Base-by-base conservation (phyloP, 2,888 invertebrate species). In the Ormyrus pomaceus region DNA sequence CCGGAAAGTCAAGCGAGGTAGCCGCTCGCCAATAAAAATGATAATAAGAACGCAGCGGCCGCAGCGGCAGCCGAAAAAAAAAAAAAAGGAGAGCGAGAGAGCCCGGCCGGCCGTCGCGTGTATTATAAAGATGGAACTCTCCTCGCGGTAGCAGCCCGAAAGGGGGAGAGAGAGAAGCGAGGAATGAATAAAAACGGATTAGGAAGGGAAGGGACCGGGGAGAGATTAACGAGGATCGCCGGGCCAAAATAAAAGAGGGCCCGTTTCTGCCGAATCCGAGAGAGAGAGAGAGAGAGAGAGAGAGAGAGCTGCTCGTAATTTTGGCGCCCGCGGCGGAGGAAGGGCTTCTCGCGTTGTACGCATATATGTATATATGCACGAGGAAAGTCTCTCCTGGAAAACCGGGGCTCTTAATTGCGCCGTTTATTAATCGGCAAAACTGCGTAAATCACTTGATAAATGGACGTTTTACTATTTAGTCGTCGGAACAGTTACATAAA, bases 191-290 rank as follows among this genome's bases (percentile, higher is more conserved):
- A 34, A 34, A 34, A 45, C 45, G 55, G 6, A 55, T 55, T 56
- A 69, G 66, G n/a, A 71, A 13, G 50, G 11, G 58, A 48, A 10
- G 11, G 48, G 48, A 9, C 5, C 6, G 50, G 4, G 64, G 55
- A 58, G 66, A 80, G 80, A 80, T 80, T 80, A 80, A 80, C 77
- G 77, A 77, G 77, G 77, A 69, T 62, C 59, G 80, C 72, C 50
- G 61, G n/a, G 70, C 3, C 34, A 55, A 77, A 80, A 77, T 77
- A 72, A 77, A 34, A 34, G 34, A 34, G 34, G 34, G 34, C 34
- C 34, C 34, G 4, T 34, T 4, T 2, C 34, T 34, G 34, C 34
- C 34, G 34, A 34, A 34, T 34, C 2, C 34, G 34, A 34, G 34
- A 34, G 19, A 19, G 19, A 19, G 19, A 19, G 19, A 19, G 19